Percentiles rank a stretch among this genome's conserved stretches.
These are phyloP conservation scores for Macrobrachium rosenbergii DNA, from an alignment of 1,140 invertebrate genomes.

Conservation along the genomic window DNA sequence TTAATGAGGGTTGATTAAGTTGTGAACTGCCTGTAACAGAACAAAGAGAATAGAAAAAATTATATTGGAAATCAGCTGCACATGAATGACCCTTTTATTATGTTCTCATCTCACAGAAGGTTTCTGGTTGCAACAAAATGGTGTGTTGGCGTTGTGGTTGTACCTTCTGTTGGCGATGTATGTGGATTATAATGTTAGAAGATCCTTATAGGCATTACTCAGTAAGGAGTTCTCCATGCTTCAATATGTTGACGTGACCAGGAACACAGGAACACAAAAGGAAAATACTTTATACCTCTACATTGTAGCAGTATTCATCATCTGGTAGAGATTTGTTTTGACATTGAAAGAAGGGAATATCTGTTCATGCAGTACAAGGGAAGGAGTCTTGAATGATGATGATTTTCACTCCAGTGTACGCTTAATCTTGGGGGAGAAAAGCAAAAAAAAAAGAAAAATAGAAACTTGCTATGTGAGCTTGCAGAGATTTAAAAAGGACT, in stretches of 20 bases:
- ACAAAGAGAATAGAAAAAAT: background rate
- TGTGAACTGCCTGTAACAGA: background rate
- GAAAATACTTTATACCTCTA: constrained; percentile 15
- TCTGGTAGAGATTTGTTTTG: too few relatives aligned
- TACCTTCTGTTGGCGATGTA: constrained; percentile 80
- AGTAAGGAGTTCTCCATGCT: constrained; percentile 72
- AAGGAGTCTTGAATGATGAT: too few relatives aligned
- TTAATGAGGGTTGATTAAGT: too few relatives aligned
- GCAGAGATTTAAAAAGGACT: too few relatives aligned
- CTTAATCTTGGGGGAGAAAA: too few relatives aligned
- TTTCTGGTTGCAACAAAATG: constrained; percentile 83
- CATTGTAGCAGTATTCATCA: too few relatives aligned
- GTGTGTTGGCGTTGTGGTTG: constrained; percentile 77
- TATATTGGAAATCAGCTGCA: background rate
- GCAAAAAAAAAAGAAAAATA: too few relatives aligned
- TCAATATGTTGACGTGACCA: constrained; percentile 69
- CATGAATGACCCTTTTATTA: background rate
- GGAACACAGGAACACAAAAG: constrained; percentile 57
- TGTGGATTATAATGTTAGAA: constrained; percentile 69
- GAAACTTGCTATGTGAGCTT: too few relatives aligned
- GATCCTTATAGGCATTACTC: constrained; percentile 77
- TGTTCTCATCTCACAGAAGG: constrained; percentile 73
- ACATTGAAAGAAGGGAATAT: too few relatives aligned
- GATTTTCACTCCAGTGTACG: too few relatives aligned
- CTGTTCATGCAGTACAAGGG: too few relatives aligned